These are phyloP conservation scores for Cecropterus lyciades DNA, from an alignment of 1,140 invertebrate species.

Conservation along the genomic window DNA sequence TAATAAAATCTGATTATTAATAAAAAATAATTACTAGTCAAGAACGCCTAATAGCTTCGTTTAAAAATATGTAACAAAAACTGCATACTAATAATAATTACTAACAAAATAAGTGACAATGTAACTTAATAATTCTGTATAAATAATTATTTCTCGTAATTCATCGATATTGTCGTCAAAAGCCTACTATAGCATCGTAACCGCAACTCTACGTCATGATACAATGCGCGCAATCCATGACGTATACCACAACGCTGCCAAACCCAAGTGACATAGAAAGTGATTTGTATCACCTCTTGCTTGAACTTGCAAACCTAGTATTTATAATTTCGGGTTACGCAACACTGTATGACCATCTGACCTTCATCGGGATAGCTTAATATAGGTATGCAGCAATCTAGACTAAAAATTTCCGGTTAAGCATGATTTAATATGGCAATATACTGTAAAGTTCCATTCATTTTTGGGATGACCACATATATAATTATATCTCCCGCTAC, in stretches of 20 bases:
- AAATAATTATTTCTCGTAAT: background rate
- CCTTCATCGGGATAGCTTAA: constrained; percentile 10
- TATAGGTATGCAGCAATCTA: constrained; percentile 1
- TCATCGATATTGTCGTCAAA: constrained; percentile 43
- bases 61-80: too few species aligned
- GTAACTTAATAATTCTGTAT: background rate
- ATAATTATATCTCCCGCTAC: too few species aligned
- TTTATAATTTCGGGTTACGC: constrained; percentile 15
- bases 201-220: constrained; percentile 38
- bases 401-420: background rate
- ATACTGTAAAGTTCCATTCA: background rate
- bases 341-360: constrained; percentile 1
- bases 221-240: constrained; percentile 37
- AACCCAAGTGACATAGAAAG: constrained; percentile 47
- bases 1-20: too few species aligned
- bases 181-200: constrained; percentile 35
- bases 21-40: too few species aligned
- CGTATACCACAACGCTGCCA: constrained; percentile 35
- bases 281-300: constrained; percentile 34
- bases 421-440: background rate
- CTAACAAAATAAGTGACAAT: background rate
- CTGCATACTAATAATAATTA: too few species aligned
- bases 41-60: too few species aligned
- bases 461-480: background rate
- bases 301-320: background rate